Evolutionary conservation across 1,140 invertebrate species (phyloP).

Genomic region (Drosophila albomicans): DNA sequence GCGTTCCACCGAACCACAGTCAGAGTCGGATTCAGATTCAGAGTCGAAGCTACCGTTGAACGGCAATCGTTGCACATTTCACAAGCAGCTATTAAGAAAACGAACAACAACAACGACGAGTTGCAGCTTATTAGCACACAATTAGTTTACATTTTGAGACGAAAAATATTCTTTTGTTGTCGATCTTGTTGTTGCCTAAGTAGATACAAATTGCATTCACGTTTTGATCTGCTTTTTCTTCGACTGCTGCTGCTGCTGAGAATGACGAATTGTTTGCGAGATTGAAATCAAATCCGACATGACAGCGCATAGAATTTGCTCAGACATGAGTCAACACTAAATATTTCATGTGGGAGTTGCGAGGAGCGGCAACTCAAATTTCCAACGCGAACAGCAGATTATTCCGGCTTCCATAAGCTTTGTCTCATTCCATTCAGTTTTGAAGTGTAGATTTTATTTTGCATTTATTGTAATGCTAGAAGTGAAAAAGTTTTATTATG

Average conservation of each 20-base stretch:
- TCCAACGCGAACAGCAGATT: not conserved
- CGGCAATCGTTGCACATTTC: constrained; percentile 55
- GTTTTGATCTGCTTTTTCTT: constrained; percentile 43
- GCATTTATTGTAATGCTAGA: not conserved
- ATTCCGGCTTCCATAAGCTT: not conserved
- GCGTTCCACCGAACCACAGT: constrained; percentile 14
- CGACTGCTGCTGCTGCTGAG: constrained; percentile 12
- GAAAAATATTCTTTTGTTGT: constrained; percentile 45
- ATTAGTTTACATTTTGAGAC: constrained; percentile 54
- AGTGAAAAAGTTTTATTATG: too few species aligned
- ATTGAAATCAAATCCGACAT: constrained; percentile 41
- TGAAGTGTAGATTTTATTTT: not conserved
- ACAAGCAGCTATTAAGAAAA: constrained; percentile 38
- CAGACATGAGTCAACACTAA: constrained; percentile 10
- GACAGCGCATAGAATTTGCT: constrained; percentile 20
- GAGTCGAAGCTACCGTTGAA: not conserved
- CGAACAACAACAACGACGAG: constrained; percentile 17
- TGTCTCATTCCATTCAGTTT: not conserved
- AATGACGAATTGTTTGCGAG: constrained; percentile 48
- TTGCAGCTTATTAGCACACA: constrained; percentile 74
- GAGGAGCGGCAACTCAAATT: constrained; percentile 12
- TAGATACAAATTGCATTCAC: constrained; percentile 47
- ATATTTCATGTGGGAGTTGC: constrained; percentile 16
- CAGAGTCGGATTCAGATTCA: too few species aligned
- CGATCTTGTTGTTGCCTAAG: constrained; percentile 37